phyloP scores from a whole-genome alignment of 2,113 vertebrate species.

The Syngnathus typhle region DNA sequence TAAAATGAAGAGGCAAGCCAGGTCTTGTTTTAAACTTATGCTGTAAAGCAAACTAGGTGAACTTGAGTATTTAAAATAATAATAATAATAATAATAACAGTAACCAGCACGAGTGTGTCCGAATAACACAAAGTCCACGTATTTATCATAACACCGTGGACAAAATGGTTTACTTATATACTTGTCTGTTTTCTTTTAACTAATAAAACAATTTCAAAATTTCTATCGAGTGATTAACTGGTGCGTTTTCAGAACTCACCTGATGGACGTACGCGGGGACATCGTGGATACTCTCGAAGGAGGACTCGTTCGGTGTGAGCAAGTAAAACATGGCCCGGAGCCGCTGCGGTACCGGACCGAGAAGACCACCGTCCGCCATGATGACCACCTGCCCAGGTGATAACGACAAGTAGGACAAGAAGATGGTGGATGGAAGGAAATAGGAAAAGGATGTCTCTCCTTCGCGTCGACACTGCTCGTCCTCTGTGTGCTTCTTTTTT shows the following conservation, averaged over 20 bases:
- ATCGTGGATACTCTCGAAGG: constrained; percentile 74
- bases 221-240: not conserved
- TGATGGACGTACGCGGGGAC: constrained; percentile 83
- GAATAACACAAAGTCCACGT: too few relatives aligned
- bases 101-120: too few relatives aligned
- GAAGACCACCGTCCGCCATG: constrained; percentile 31
- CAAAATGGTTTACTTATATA: not conserved
- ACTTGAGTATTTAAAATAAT: too few relatives aligned
- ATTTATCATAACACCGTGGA: too few relatives aligned
- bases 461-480: not conserved
- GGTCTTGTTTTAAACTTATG: not conserved
- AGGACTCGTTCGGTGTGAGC: constrained; percentile 77
- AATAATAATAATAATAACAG: too few relatives aligned
- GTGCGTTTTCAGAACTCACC: constrained; percentile 62
- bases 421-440: not conserved
- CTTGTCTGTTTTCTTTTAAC: not conserved
- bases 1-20: too few relatives aligned
- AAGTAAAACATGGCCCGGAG: constrained; percentile 75
- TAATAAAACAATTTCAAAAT: not conserved
- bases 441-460: not conserved
- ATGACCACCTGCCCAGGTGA: constrained; percentile 39
- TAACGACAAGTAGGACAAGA: not conserved
- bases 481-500: not conserved
- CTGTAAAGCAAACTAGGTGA: not conserved
- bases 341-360: constrained; percentile 50